phyloP scores from a whole-genome alignment of 2,113 vertebrate genomes.

The Pogona vitticeps region DNA sequence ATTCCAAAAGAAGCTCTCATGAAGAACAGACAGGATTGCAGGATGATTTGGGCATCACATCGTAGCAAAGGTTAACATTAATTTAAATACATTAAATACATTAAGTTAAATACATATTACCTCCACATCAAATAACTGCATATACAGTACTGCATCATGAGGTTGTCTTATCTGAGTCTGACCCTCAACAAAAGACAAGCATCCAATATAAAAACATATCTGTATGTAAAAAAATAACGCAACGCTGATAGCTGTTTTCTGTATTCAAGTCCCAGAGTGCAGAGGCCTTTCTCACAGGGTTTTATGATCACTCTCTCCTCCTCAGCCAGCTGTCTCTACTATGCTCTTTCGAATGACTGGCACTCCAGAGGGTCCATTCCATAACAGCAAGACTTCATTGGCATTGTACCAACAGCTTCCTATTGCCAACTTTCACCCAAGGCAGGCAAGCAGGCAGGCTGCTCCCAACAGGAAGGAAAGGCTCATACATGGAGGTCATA shows the following conservation, averaged over 20 bases:
- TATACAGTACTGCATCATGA: not conserved
- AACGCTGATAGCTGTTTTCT: not conserved
- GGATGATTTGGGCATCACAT: not conserved
- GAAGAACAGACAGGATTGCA: not conserved
- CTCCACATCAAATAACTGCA: not conserved
- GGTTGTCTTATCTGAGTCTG: not conserved
- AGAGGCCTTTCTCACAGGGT: not conserved
- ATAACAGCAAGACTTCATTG: not conserved
- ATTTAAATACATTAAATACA: not conserved
- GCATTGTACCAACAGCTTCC: not conserved
- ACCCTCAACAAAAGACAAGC: not conserved
- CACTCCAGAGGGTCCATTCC: not conserved
- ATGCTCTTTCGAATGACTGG: not conserved
- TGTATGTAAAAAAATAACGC: not conserved
- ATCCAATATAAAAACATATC: not conserved
- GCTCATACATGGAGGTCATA: not conserved
- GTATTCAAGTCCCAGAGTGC: not conserved
- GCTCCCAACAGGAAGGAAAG: not conserved
- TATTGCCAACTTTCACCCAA: not conserved
- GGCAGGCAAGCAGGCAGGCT: not conserved
- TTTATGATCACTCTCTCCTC: not conserved
- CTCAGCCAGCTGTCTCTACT: not conserved
- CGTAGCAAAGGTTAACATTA: not conserved
- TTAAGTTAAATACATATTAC: not conserved
- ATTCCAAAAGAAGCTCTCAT: not conserved